Evolutionary conservation across 2,797 vertebrate species (phyloP).

Genomic region (Poecilia gillii): DNA sequence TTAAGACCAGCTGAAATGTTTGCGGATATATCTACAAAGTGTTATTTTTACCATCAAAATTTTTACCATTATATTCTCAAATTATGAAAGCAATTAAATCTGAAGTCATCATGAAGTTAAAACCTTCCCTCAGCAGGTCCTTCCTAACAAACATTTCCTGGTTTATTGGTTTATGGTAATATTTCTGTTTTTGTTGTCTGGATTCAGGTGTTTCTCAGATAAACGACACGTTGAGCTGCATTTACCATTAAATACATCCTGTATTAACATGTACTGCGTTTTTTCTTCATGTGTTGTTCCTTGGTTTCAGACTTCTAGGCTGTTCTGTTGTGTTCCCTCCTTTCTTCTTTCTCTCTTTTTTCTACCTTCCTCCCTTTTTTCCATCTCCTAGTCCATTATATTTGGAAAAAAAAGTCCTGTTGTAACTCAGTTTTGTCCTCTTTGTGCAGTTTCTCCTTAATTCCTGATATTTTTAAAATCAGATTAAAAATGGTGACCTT

Average conservation of each 20-base stretch:
- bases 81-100: slow-evolving; percentile 52
- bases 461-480: not conserved
- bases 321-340: not conserved
- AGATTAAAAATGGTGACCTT: not conserved
- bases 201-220: too few relatives aligned
- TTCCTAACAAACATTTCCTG: not conserved
- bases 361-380: not conserved
- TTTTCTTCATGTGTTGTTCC: not conserved
- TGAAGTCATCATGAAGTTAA: slow-evolving; percentile 41
- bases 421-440: not conserved
- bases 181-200: too few relatives aligned
- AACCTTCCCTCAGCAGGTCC: not conserved
- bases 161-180: too few relatives aligned
- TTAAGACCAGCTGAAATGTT: too few relatives aligned
- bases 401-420: too few relatives aligned
- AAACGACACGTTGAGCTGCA: too few relatives aligned
- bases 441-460: not conserved
- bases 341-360: not conserved
- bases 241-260: not conserved
- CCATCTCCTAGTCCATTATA: not conserved
- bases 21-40: not conserved
- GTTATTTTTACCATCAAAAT: slow-evolving; percentile 36
- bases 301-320: too few relatives aligned
- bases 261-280: not conserved
- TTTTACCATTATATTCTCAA: slow-evolving; percentile 22